Percentiles rank a stretch among this genome's conserved stretches.
These are phyloP conservation scores for Amaurobius ferox DNA, from an alignment of 2,888 invertebrate genomes.

Conservation along the genomic window DNA sequence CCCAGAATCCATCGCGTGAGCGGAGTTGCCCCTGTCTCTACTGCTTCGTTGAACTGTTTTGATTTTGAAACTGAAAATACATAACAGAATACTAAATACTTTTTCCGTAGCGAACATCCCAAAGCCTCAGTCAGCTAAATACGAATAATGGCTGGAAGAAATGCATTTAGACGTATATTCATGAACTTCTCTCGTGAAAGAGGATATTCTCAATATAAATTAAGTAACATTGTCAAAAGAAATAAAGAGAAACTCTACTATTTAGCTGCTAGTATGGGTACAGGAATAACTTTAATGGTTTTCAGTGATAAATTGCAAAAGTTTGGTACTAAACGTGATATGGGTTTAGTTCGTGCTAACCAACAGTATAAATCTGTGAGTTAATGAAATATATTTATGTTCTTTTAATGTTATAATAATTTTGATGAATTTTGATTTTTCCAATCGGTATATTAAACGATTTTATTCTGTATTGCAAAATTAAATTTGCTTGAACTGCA, in stretches of 20 bases:
- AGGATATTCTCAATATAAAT: background rate
- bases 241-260: conserved; percentile 57
- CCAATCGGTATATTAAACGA: too few species aligned
- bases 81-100: too few species aligned
- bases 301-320: conserved; percentile 67
- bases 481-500: too few species aligned
- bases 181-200: conserved; percentile 13
- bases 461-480: too few species aligned
- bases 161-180: conserved; percentile 10
- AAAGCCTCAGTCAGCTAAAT: too few species aligned
- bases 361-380: conserved; percentile 55
- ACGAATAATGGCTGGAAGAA: conserved; percentile 16
- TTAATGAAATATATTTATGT: background rate
- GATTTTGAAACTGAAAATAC: too few species aligned
- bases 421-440: too few species aligned
- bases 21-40: too few species aligned
- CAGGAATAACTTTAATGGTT: conserved; percentile 44
- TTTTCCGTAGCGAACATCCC: too few species aligned
- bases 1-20: too few species aligned
- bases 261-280: conserved; percentile 34
- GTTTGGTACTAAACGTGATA: conserved; percentile 58
- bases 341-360: conserved; percentile 58
- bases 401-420: too few species aligned
- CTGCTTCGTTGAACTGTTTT: too few species aligned
- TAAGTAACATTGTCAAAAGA: conserved; percentile 13